These are phyloP conservation scores for Hydrozoanthus gracilis DNA, from an alignment of 92 coral and sea anemone genomes.

Conservation along the genomic window DNA sequence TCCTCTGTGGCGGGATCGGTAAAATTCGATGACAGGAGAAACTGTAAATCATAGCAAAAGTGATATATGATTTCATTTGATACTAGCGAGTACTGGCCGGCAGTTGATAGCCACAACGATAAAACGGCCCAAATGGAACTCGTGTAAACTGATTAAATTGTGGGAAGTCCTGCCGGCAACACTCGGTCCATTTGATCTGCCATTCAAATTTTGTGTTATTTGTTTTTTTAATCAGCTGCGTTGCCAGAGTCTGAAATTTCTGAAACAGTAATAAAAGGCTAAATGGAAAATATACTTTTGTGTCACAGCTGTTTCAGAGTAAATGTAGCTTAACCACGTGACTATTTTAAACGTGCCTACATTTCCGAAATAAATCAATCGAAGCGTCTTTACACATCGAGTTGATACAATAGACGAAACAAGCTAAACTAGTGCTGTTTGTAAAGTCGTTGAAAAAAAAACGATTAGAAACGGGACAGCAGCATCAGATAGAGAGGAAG, in stretches of 20 bases:
- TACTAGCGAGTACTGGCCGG: background rate
- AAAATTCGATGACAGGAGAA: slow-evolving; percentile 18
- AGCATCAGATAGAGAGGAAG: background rate
- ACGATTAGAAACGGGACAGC: no score
- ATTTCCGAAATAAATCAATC: slow-evolving; percentile 1
- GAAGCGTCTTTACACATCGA: no score
- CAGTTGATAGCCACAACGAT: background rate
- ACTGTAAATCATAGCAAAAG: slow-evolving; percentile 33
- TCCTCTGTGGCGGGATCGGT: background rate
- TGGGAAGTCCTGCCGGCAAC: no score
- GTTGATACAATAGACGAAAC: background rate
- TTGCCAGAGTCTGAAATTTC: background rate
- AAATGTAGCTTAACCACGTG: slow-evolving; percentile 28
- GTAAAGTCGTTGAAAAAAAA: background rate
- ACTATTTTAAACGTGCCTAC: background rate
- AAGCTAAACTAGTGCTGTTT: background rate
- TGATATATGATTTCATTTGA: slow-evolving; percentile 33
- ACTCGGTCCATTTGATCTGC: background rate
- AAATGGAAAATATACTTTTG: background rate
- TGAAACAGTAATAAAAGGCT: background rate
- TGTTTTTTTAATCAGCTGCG: slow-evolving; percentile 12
- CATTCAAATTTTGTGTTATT: background rate
- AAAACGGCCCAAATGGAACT: background rate
- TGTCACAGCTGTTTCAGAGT: slow-evolving; percentile 18
- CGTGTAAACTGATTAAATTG: background rate